Conservation (phyloP, 2,113 vertebrate genomes). For the Gallinago undulata region DNA sequence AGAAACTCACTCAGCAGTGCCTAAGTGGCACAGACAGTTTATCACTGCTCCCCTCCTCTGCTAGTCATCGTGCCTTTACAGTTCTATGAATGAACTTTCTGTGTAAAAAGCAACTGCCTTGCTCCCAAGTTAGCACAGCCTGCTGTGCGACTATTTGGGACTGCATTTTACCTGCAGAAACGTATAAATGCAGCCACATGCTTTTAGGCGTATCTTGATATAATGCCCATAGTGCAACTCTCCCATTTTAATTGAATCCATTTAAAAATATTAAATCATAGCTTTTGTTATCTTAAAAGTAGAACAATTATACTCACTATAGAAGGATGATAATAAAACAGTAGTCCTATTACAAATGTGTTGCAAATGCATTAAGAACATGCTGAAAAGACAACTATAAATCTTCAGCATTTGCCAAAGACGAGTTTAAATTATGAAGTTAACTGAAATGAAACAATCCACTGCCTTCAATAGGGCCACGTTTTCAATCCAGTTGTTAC, state of each 20-base stretch:
- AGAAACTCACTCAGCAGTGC: neutral
- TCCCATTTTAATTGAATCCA: neutral
- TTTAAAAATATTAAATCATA: neutral
- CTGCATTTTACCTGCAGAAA: neutral
- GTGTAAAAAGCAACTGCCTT: neutral
- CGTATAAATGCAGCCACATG: neutral
- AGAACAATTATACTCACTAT: neutral
- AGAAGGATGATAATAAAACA: neutral
- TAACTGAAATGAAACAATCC: neutral
- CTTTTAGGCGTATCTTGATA: neutral
- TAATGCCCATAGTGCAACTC: neutral
- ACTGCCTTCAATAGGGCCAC: neutral
- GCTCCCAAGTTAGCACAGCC: neutral
- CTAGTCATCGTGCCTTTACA: neutral
- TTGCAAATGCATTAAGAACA: neutral
- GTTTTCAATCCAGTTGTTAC: neutral
- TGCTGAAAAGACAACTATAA: neutral
- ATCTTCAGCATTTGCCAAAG: neutral
- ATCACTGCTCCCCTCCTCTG: neutral
- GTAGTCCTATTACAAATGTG: neutral
- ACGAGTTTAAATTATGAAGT: neutral
- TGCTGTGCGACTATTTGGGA: neutral
- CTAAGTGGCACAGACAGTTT: neutral
- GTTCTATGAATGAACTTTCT: constrained; percentile 4
- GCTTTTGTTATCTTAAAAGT: neutral